These are phyloP conservation scores for Lycia hirtaria DNA, from an alignment of 2,888 invertebrate genomes.

Conservation along the genomic window DNA sequence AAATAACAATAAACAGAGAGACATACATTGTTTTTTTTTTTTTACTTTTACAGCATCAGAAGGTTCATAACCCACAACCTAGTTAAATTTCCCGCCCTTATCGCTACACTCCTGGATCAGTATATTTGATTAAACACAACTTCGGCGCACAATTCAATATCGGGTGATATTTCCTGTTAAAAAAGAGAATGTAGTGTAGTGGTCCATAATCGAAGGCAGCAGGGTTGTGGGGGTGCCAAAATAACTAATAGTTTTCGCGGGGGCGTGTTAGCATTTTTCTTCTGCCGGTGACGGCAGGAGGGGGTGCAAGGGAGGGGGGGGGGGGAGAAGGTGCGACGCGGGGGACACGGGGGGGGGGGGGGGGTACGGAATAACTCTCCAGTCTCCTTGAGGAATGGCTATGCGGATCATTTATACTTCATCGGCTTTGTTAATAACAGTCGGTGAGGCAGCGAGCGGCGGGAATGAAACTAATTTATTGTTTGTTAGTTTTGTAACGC, in stretches of 20 bases:
- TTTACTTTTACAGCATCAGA: background rate
- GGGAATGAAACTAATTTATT: slow-evolving; percentile 42
- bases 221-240: slow-evolving; percentile 80
- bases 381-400: slow-evolving; percentile 76
- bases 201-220: slow-evolving; percentile 73
- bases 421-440: slow-evolving; percentile 76
- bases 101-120: background rate
- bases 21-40: too few species aligned
- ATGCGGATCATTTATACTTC: slow-evolving; percentile 83
- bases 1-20: too few species aligned
- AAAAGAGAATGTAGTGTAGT: slow-evolving; percentile 56
- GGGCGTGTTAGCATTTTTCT: slow-evolving; percentile 86
- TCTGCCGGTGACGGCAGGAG: slow-evolving; percentile 80
- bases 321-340: slow-evolving; percentile 44
- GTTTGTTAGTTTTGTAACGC: slow-evolving; percentile 35
- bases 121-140: slow-evolving; percentile 2
- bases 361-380: slow-evolving; percentile 66
- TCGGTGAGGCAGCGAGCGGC: slow-evolving; percentile 14
- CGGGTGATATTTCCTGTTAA: slow-evolving; percentile 42
- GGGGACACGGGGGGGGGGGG: slow-evolving; percentile 42
- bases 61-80: background rate
- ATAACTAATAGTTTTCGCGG: slow-evolving; percentile 85
- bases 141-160: slow-evolving; percentile 27
- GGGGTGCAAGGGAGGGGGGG: slow-evolving; percentile 44
- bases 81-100: background rate